Evolutionary conservation across 2,888 invertebrate genomes (phyloP).

Genomic region (Drosophila stalkeri): DNA sequence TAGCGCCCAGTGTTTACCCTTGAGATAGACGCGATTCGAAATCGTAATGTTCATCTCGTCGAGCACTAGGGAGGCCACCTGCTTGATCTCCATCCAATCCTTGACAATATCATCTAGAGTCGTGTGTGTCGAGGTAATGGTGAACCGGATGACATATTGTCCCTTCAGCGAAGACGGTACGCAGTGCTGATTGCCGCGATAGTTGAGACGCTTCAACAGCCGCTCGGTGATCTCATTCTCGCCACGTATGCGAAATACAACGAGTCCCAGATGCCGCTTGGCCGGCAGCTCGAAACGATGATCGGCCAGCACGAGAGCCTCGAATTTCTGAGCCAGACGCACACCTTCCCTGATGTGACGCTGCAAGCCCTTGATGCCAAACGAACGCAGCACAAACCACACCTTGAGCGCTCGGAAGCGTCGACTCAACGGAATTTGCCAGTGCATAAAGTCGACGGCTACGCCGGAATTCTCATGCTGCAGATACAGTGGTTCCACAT

Average conservation of each 20-base stretch:
- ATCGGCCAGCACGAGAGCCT: slow-evolving; percentile 93
- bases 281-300: slow-evolving; percentile 96
- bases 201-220: slow-evolving; percentile 94
- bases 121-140: slow-evolving; percentile 95
- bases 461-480: slow-evolving; percentile 99
- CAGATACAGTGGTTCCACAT: slow-evolving; percentile 98
- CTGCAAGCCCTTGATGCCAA: slow-evolving; percentile 95
- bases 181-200: slow-evolving; percentile 94
- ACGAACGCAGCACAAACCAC: slow-evolving; percentile 98
- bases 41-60: slow-evolving; percentile 87
- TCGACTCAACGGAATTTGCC: slow-evolving; percentile 98
- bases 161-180: slow-evolving; percentile 97
- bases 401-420: slow-evolving; percentile 96
- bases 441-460: slow-evolving; percentile 98
- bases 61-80: slow-evolving; percentile 90
- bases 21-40: slow-evolving; percentile 89
- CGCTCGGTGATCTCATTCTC: slow-evolving; percentile 95
- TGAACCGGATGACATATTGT: slow-evolving; percentile 94
- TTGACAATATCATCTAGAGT: slow-evolving; percentile 91
- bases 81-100: slow-evolving; percentile 95
- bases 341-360: slow-evolving; percentile 97
- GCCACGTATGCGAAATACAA: slow-evolving; percentile 94
- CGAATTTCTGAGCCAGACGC: slow-evolving; percentile 95
- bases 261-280: slow-evolving; percentile 92
- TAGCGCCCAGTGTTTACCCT: slow-evolving; percentile 87